Percentiles rank a stretch among this genome's conserved stretches.
phyloP scores from a whole-genome alignment of 2,113 vertebrate genomes.

The Brachyhypopomus gauderio region DNA sequence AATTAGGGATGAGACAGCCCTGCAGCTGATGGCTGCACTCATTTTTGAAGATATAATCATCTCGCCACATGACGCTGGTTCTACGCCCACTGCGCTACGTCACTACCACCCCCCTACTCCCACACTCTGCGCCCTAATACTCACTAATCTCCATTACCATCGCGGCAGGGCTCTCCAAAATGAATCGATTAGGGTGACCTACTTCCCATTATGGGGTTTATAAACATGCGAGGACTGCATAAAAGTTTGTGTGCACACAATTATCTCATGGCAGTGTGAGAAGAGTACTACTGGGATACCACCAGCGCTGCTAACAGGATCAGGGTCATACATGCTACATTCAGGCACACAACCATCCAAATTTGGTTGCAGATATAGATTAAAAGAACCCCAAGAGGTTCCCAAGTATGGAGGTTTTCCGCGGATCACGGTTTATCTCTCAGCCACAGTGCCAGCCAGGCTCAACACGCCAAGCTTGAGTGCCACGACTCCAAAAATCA shows the following conservation, averaged over 20 bases:
- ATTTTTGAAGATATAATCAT: conserved; percentile 53
- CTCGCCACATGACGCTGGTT: conserved; percentile 23
- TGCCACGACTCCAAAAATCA: conserved; percentile 10
- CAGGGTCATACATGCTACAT: no score
- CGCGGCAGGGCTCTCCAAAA: conserved; percentile 43
- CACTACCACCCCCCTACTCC: not conserved
- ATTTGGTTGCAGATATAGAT: no score
- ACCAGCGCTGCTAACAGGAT: not conserved
- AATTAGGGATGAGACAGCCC: conserved; percentile 47
- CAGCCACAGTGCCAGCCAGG: not conserved
- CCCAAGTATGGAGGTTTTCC: no score
- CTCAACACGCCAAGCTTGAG: conserved; percentile 1
- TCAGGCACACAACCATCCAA: no score
- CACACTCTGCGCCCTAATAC: conserved; percentile 45
- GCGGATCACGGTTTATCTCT: not conserved
- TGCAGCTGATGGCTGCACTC: conserved; percentile 45
- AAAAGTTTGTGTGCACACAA: conserved; percentile 1
- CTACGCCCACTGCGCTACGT: not conserved
- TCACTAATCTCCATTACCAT: conserved; percentile 55
- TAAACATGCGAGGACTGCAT: not conserved
- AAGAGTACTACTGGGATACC: not conserved
- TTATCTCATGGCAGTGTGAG: not conserved
- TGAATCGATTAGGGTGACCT: conserved; percentile 60
- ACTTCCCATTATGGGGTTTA: conserved; percentile 46
- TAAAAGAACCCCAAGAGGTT: no score